These are phyloP conservation scores for Cydia fagiglandana DNA, from an alignment of 1,140 invertebrate species.

Conservation along the genomic window DNA sequence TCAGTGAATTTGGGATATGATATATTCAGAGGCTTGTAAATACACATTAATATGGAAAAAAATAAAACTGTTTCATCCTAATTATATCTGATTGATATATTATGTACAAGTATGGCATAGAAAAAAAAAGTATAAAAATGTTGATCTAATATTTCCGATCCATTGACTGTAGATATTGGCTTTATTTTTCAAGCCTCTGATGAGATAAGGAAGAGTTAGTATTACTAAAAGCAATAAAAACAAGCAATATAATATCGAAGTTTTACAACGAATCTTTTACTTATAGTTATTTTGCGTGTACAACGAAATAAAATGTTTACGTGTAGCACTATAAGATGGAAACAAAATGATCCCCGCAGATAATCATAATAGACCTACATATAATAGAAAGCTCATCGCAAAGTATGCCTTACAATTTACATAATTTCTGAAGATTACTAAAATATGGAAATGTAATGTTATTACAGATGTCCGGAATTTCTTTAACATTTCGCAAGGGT, in stretches of 20 bases:
- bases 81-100: background rate
- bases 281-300: constrained; percentile 45
- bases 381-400: background rate
- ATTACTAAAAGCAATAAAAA: constrained; percentile 22
- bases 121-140: background rate
- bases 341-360: constrained; percentile 1
- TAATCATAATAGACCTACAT: background rate
- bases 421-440: too few relatives aligned
- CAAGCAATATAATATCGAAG: constrained; percentile 54
- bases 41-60: background rate
- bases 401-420: too few relatives aligned
- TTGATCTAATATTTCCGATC: background rate
- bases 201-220: background rate
- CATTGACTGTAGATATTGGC: background rate
- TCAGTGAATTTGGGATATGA: background rate
- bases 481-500: too few relatives aligned
- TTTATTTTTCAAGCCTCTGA: constrained; percentile 16
- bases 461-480: too few relatives aligned
- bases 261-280: constrained; percentile 62
- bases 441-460: too few relatives aligned
- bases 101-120: background rate
- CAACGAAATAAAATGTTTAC: constrained; percentile 39
- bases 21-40: constrained; percentile 13
- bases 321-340: background rate
- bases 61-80: background rate